Evolutionary conservation across 2,113 vertebrate species (phyloP).

Genomic region (Noturus placidus): DNA sequence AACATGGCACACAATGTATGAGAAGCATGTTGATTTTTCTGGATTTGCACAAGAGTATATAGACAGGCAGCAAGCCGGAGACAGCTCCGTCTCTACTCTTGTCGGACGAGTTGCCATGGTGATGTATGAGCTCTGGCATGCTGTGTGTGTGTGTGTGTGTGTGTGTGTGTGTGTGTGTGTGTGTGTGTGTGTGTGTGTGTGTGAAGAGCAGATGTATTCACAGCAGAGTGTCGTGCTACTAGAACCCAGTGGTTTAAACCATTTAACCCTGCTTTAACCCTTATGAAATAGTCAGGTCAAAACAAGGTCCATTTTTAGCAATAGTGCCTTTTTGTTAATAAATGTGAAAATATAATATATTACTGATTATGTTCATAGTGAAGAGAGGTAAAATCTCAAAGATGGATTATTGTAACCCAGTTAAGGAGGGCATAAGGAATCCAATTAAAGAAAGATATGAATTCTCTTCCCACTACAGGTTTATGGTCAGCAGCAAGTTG

Average conservation of each 20-base stretch:
- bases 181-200: background rate
- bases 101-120: constrained; percentile 51
- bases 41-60: constrained; percentile 1
- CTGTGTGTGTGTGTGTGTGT: constrained; percentile 10
- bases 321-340: background rate
- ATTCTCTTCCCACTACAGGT: background rate
- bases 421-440: background rate
- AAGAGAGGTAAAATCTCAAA: background rate
- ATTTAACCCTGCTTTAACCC: background rate
- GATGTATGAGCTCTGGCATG: constrained; percentile 46
- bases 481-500: background rate
- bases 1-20: background rate
- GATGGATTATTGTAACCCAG: background rate
- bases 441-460: background rate
- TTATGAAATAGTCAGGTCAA: background rate
- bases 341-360: background rate
- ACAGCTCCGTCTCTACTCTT: constrained; percentile 32
- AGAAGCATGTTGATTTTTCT: constrained; percentile 3
- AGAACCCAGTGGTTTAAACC: background rate
- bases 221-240: background rate
- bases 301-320: background rate
- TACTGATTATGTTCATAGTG: background rate
- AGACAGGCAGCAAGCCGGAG: constrained; percentile 9
- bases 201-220: constrained; percentile 22
- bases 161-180: background rate